phyloP scores from a whole-genome alignment of 2,797 vertebrate species.

The Pristis pectinata region DNA sequence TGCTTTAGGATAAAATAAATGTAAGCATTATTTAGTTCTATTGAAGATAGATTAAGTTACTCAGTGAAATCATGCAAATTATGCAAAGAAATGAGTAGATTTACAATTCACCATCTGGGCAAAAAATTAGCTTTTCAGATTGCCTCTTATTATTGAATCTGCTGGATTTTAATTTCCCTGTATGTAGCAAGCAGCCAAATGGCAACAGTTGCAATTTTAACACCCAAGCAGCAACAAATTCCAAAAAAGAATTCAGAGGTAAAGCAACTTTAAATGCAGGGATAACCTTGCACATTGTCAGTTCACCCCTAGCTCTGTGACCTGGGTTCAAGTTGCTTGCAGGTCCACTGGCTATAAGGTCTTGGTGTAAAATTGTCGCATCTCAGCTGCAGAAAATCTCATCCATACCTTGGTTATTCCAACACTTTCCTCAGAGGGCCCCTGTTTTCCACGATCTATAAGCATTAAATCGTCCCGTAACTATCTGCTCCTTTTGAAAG shows the following conservation, averaged over 20 bases:
- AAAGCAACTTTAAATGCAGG: not conserved
- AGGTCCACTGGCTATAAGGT: no score
- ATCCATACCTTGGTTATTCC: no score
- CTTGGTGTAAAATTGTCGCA: no score
- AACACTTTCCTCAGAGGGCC: no score
- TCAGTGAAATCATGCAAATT: slow-evolving; percentile 4
- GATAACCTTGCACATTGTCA: not conserved
- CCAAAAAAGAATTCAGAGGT: not conserved
- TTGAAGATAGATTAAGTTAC: not conserved
- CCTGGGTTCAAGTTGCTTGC: not conserved
- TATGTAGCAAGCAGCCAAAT: not conserved
- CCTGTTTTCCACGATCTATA: no score
- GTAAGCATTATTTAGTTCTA: not conserved
- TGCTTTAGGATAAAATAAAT: not conserved
- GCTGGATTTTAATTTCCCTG: not conserved
- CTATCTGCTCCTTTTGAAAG: no score
- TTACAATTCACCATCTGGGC: not conserved
- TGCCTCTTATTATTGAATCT: not conserved
- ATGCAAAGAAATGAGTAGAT: not conserved
- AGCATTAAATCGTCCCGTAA: no score
- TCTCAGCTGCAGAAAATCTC: no score
- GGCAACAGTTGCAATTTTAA: not conserved
- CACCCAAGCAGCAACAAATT: not conserved
- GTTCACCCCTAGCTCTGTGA: not conserved
- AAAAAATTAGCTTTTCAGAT: not conserved